These are phyloP conservation scores for Thalassarche chlororhynchos DNA, from an alignment of 2,113 vertebrate species.

Conservation along the genomic window DNA sequence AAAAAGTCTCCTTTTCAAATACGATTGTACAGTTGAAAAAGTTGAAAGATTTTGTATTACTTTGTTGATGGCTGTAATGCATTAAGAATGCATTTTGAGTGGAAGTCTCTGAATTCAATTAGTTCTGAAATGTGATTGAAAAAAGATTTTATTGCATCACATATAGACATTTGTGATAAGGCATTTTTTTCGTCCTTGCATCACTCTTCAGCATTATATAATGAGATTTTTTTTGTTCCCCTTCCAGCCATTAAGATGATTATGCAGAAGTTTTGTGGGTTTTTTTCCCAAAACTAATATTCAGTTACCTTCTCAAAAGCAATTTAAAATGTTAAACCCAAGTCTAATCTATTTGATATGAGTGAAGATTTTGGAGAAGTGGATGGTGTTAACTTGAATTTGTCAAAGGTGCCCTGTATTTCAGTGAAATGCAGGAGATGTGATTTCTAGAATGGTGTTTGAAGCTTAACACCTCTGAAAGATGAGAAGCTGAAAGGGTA, in stretches of 20 bases:
- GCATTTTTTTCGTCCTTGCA: neutral
- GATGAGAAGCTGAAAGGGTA: neutral
- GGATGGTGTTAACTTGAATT: neutral
- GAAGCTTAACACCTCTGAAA: neutral
- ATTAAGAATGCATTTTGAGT: neutral
- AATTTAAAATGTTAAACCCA: neutral
- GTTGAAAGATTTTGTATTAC: neutral
- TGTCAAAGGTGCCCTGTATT: neutral
- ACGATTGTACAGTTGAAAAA: neutral
- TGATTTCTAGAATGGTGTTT: neutral
- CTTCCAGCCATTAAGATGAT: neutral
- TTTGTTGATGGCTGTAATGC: neutral
- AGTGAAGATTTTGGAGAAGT: neutral
- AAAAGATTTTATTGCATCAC: neutral
- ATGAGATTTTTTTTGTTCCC: neutral
- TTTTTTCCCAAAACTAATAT: neutral
- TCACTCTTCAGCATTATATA: neutral
- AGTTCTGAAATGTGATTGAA: neutral
- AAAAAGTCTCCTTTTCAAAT: neutral
- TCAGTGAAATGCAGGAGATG: neutral
- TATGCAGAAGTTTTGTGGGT: accelerated
- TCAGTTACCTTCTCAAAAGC: neutral
- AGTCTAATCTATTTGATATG: neutral
- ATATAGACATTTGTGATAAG: neutral
- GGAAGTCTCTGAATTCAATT: neutral